Evolutionary conservation across 2,888 invertebrate genomes (phyloP), one percentile per base, ranked within the genome.

Genomic region (Neoascia interrupta): DNA sequence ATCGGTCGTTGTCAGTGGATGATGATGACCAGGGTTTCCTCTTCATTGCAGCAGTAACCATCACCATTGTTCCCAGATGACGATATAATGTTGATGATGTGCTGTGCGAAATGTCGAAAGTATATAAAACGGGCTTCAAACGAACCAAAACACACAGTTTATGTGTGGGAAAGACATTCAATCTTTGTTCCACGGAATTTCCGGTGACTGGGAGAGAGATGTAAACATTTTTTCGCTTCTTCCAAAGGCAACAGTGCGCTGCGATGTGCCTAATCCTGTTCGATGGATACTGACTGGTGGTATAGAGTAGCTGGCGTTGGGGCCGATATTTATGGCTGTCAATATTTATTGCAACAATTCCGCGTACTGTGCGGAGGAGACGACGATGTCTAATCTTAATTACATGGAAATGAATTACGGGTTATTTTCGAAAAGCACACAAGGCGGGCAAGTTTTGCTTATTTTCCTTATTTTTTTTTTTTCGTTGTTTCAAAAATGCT

Each of bases 111-210:
- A n/a, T n/a, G n/a, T n/a, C n/a, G n/a, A 79, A 79, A 72, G 66
- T 47, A 36, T 66, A 60, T 64, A 64, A 58, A 8, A 68, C 37
- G 53, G 16, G 58, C 53, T 41, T 69, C 23, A 75, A 70, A 68
- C 19, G 39, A 63, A 54, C 54, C 53, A 64, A 72, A 74, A 26
- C 26, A 72, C 60, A 64, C 54, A 68, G 66, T 79, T 73, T 73
- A 79, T 73, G 72, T 73, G 79, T 79, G 72, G 79, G 79, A 79
- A 73, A 72, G 79, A 61, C 79, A 79, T 73, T 79, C 58, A 61
- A 61, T 79, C 73, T 72, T 61, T 51, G 60, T 72, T 72, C 56
- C 79, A 73, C 26, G 73, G 79, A 79, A 79, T 79, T 79, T 79
- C 79, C 79, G 72, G 79, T 73, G 79, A 79, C 64, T 79, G 54